A percentile compares a stretch with the other conserved stretches of the same genome.
Conservation (phyloP, 1,140 invertebrate genomes). For the Leptopilina boulardi region DNA sequence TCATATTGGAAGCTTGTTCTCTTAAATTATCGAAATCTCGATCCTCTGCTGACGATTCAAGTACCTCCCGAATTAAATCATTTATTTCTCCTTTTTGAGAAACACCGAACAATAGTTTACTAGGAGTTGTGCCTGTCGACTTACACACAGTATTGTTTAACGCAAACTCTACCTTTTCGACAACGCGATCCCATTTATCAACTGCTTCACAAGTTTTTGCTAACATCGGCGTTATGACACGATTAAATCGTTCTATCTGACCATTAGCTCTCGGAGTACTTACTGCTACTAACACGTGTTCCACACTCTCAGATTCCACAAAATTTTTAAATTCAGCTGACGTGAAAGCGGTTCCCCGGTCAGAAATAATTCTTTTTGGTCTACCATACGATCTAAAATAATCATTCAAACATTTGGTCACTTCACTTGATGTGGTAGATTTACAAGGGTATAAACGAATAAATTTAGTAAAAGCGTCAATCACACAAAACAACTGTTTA, state of each 20-base stretch:
- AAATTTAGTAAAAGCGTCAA: no score
- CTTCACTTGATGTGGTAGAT: no score
- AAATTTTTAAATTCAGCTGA: constrained; percentile 39
- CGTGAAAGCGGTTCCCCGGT: constrained; percentile 33
- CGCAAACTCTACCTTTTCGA: no score
- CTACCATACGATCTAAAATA: no score
- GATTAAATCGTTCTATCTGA: constrained; percentile 53
- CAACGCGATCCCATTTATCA: no score
- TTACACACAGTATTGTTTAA: background rate
- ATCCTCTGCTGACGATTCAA: background rate
- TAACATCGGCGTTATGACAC: constrained; percentile 51
- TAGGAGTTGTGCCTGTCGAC: no score
- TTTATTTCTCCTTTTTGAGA: constrained; percentile 17
- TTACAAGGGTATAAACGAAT: no score
- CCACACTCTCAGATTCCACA: constrained; percentile 31
- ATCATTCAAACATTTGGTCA: no score
- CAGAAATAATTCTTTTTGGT: no score
- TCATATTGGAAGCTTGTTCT: background rate
- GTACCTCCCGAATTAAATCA: constrained; percentile 1
- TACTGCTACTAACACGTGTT: constrained; percentile 47
- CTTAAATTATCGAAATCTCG: constrained; percentile 31
- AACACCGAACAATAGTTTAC: no score
- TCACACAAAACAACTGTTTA: no score
- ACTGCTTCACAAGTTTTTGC: no score
- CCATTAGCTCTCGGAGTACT: constrained; percentile 60